Evolutionary conservation across 2,797 vertebrate species (phyloP).

Genomic region (Cephalopachus bancanus): DNA sequence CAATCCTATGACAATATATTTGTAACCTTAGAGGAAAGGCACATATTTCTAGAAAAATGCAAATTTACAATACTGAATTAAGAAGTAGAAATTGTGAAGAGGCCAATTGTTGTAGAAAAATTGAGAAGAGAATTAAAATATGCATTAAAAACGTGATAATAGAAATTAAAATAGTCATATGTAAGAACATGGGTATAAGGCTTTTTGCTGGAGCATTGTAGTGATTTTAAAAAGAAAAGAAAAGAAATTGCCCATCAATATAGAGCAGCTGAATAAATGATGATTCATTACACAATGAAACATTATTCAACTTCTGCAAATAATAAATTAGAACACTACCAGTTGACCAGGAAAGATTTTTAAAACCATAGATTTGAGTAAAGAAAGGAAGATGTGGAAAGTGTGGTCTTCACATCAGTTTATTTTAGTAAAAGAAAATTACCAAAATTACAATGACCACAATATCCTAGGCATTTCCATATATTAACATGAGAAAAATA

Average conservation of each 20-base stretch:
- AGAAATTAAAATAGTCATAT: not conserved
- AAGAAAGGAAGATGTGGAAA: not conserved
- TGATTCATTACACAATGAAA: not conserved
- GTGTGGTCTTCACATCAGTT: not conserved
- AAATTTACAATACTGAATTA: not conserved
- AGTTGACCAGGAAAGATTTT: not conserved
- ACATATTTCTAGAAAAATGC: not conserved
- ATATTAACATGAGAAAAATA: not conserved
- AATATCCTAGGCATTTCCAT: not conserved
- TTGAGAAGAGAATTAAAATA: not conserved
- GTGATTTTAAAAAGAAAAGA: not conserved
- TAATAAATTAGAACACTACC: not conserved
- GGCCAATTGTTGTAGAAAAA: not conserved
- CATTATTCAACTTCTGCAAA: not conserved
- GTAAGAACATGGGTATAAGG: too few species aligned
- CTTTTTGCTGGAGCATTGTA: too few species aligned
- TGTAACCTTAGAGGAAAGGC: not conserved
- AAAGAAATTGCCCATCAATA: not conserved
- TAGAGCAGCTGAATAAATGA: not conserved
- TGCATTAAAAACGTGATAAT: not conserved
- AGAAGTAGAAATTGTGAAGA: not conserved
- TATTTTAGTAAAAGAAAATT: not conserved
- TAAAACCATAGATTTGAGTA: too few species aligned
- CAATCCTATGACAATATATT: not conserved
- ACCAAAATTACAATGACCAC: not conserved